Evolutionary conservation across 1,140 invertebrate species (phyloP).

Genomic region (Calephelis nemesis): DNA sequence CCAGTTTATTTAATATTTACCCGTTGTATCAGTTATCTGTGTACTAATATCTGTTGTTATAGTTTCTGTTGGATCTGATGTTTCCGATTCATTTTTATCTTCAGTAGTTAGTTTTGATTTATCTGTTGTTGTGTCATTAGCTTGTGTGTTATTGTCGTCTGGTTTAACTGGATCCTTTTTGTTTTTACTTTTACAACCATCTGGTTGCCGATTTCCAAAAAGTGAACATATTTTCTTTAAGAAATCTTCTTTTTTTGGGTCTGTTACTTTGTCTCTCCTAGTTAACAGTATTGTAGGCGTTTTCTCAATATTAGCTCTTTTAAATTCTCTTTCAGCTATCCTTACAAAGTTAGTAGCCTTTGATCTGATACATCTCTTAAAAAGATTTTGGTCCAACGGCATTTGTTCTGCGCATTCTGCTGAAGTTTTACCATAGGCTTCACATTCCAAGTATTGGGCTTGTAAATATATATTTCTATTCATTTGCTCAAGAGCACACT

Average conservation of each 20-base stretch:
- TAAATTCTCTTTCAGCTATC: slow-evolving; percentile 28
- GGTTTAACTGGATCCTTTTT: not conserved
- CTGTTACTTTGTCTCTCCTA: slow-evolving; percentile 13
- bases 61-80: too few relatives aligned
- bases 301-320: slow-evolving; percentile 22
- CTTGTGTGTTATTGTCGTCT: not conserved
- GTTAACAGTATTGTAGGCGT: slow-evolving; percentile 28
- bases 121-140: not conserved
- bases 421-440: slow-evolving; percentile 25
- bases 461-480: slow-evolving; percentile 33
- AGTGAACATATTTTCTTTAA: slow-evolving; percentile 2
- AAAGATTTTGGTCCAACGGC: slow-evolving; percentile 23
- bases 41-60: too few relatives aligned
- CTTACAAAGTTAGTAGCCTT: slow-evolving; percentile 27
- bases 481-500: slow-evolving; percentile 34
- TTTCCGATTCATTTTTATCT: too few relatives aligned
- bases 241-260: slow-evolving; percentile 14
- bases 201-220: not conserved
- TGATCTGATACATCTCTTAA: slow-evolving; percentile 28
- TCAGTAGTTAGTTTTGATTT: too few relatives aligned
- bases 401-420: slow-evolving; percentile 23
- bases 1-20: too few relatives aligned
- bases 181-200: not conserved
- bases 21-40: too few relatives aligned
- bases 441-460: slow-evolving; percentile 35